Conservation (phyloP, 2,888 invertebrate genomes). For the Melanargia galathea region DNA sequence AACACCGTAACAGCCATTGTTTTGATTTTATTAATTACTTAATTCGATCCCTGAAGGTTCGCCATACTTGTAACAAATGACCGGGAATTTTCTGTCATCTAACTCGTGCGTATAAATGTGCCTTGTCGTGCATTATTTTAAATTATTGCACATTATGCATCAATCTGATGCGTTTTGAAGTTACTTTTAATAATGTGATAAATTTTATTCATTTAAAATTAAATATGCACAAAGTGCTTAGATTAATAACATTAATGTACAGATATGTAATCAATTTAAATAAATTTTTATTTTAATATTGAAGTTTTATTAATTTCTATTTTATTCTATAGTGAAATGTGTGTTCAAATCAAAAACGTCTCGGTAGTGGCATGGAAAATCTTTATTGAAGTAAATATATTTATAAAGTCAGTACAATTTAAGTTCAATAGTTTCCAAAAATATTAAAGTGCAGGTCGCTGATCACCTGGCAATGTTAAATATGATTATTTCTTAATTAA, state of each 20-base stretch:
- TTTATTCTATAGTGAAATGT: conserved; percentile 17
- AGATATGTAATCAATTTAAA: conserved; percentile 14
- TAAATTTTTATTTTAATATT: conserved; percentile 20
- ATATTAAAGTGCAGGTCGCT: conserved; percentile 84
- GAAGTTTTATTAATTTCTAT: conserved; percentile 6
- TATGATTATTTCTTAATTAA: conserved; percentile 84
- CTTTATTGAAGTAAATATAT: conserved; percentile 84
- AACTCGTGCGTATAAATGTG: too few species aligned
- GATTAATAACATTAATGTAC: background rate
- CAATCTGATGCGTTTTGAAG: background rate
- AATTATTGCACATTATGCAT: background rate
- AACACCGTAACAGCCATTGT: too few species aligned
- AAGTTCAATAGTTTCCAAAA: conserved; percentile 84
- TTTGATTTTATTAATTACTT: too few species aligned
- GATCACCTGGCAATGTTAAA: conserved; percentile 83
- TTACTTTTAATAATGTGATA: conserved; percentile 23
- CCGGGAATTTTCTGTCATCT: too few species aligned
- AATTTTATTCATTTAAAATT: conserved; percentile 19
- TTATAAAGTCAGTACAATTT: conserved; percentile 84
- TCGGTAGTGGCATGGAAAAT: conserved; percentile 82
- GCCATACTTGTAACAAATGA: too few species aligned
- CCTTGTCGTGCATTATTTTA: too few species aligned
- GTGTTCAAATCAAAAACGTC: conserved; percentile 50
- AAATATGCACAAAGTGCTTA: conserved; percentile 4
- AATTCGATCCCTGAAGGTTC: too few species aligned